Evolutionary conservation across 2,888 invertebrate genomes (phyloP).

Genomic region (Hanleya hanleyi): DNA sequence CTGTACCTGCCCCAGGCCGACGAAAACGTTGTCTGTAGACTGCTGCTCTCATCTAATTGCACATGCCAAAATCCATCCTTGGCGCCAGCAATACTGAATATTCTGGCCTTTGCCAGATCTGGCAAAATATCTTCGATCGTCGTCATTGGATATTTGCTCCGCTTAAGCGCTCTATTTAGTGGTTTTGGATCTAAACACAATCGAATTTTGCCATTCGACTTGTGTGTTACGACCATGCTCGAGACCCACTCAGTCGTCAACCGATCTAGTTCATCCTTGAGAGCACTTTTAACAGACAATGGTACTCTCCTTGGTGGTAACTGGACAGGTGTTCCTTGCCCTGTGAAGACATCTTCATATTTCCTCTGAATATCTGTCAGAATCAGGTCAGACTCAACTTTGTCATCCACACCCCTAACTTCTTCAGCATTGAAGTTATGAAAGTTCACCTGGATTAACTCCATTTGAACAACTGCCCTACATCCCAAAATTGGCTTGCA

Average conservation of each 20-base stretch:
- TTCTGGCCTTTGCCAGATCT: slow-evolving; percentile 7
- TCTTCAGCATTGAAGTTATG: slow-evolving; percentile 15
- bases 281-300: background rate
- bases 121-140: slow-evolving; percentile 21
- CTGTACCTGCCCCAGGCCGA: slow-evolving; percentile 42
- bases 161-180: slow-evolving; percentile 27
- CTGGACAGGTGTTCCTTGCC: background rate
- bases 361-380: background rate
- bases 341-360: slow-evolving; percentile 11
- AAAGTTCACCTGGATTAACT: slow-evolving; percentile 27
- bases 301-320: background rate
- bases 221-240: slow-evolving; percentile 24
- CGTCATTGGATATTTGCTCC: slow-evolving; percentile 21
- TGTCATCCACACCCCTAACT: background rate
- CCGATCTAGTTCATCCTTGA: background rate
- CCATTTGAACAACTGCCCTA: slow-evolving; percentile 23
- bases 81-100: slow-evolving; percentile 17
- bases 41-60: slow-evolving; percentile 26
- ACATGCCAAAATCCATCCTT: slow-evolving; percentile 35
- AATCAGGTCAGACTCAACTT: background rate
- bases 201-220: slow-evolving; percentile 18
- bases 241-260: slow-evolving; percentile 36
- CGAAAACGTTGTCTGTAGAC: slow-evolving; percentile 37
- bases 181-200: slow-evolving; percentile 37
- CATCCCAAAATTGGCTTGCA: slow-evolving; percentile 18